Percentiles rank a stretch among this genome's conserved stretches.
Conservation (phyloP, 1,140 invertebrate genomes). For the Penaeus vannamei region DNA sequence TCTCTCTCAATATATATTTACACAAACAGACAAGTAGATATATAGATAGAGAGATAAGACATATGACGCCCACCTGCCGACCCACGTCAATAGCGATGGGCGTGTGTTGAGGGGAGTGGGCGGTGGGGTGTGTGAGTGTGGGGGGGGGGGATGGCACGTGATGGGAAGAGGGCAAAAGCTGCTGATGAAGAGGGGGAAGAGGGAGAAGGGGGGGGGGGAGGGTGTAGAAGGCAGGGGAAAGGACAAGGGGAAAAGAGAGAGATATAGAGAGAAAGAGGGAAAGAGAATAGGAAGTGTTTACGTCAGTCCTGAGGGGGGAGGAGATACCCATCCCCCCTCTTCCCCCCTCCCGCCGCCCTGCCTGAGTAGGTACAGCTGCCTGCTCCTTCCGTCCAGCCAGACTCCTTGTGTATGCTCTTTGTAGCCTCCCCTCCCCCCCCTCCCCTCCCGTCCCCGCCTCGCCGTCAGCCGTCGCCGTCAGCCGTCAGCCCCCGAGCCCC, state of each 20-base stretch:
- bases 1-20: neutral
- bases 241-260: neutral
- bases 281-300: neutral
- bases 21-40: neutral
- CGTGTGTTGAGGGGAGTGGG: too few species aligned
- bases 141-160: too few species aligned
- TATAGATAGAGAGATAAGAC: neutral
- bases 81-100: too few species aligned
- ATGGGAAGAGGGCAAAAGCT: too few species aligned
- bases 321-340: neutral
- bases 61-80: too few species aligned
- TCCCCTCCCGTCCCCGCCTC: neutral
- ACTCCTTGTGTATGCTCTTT: too few species aligned
- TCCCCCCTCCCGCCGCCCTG: too few species aligned
- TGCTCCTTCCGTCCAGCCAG: too few species aligned
- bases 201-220: neutral
- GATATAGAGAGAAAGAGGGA: neutral
- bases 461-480: neutral
- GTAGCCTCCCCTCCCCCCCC: neutral
- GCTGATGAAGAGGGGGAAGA: neutral
- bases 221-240: neutral
- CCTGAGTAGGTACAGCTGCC: too few species aligned
- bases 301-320: neutral
- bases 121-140: too few species aligned
- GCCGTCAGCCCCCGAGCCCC: too few species aligned